Evolutionary conservation across 1,140 invertebrate genomes (phyloP).

Genomic region (Eupeodes corollae): DNA sequence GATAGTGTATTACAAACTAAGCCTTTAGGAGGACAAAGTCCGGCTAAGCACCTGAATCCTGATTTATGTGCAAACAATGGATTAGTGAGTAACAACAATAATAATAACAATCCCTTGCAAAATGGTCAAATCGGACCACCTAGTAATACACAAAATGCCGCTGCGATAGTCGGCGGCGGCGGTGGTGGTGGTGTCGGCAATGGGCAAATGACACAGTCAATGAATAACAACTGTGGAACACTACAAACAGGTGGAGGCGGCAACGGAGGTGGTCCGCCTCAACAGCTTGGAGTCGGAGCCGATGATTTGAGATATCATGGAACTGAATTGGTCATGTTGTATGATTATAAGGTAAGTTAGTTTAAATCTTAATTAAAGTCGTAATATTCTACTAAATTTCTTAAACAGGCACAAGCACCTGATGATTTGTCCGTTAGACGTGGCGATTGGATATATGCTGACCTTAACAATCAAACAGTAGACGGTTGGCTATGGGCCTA

Average conservation of each 20-base stretch:
- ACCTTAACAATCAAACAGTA: constrained; percentile 83
- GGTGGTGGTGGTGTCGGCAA: neutral
- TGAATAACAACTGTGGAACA: too few species aligned
- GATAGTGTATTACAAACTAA: constrained; percentile 60
- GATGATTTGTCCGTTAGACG: constrained; percentile 80
- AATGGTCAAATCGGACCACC: neutral
- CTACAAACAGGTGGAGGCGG: neutral
- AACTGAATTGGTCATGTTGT: constrained; percentile 84
- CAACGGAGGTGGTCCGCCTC: constrained; percentile 5
- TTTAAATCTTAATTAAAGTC: neutral
- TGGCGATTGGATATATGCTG: constrained; percentile 90
- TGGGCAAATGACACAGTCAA: too few species aligned
- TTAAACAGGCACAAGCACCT: constrained; percentile 65
- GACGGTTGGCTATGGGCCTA: constrained; percentile 93
- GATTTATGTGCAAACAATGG: neutral
- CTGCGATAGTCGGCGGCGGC: neutral
- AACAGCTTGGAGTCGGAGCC: constrained; percentile 34
- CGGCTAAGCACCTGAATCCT: neutral
- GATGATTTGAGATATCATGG: constrained; percentile 63
- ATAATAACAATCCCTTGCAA: constrained; percentile 12
- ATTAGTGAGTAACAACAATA: neutral
- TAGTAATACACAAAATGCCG: constrained; percentile 1
- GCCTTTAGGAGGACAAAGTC: neutral
- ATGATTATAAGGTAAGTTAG: constrained; percentile 74
- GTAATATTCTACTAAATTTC: neutral